Conservation (phyloP, 2,888 invertebrate species). For the Shargacucullia verbasci region DNA sequence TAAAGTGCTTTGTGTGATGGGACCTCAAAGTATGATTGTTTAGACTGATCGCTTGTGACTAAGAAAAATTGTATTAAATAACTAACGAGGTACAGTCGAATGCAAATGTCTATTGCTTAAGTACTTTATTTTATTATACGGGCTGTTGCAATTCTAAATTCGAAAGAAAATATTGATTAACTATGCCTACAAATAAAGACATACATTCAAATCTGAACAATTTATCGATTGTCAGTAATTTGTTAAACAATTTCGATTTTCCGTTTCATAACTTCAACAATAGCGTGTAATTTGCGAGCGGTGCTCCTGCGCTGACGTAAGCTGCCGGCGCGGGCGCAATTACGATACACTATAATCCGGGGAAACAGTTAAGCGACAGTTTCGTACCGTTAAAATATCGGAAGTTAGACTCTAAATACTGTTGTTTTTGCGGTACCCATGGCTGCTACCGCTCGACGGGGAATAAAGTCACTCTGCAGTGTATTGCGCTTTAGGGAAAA, state of each 20-base stretch:
- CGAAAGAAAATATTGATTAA: constrained; percentile 26
- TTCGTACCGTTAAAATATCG: constrained; percentile 49
- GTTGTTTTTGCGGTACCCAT: constrained; percentile 33
- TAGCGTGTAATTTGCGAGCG: constrained; percentile 27
- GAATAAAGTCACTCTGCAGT: constrained; percentile 17
- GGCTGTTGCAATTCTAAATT: constrained; percentile 5
- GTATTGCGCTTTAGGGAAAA: constrained; percentile 10
- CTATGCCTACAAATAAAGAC: constrained; percentile 10
- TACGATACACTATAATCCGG: constrained; percentile 45
- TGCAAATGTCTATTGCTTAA: neutral
- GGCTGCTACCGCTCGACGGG: constrained; percentile 5
- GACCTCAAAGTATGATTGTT: constrained; percentile 4
- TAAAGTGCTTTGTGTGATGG: constrained; percentile 17
- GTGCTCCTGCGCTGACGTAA: constrained; percentile 40
- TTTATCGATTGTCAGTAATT: constrained; percentile 27
- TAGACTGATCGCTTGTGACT: constrained; percentile 2
- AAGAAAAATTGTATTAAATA: constrained; percentile 3
- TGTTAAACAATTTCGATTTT: constrained; percentile 40
- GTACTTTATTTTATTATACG: neutral
- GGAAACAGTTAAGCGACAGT: constrained; percentile 42
- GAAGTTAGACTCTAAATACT: constrained; percentile 30
- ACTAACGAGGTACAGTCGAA: constrained; percentile 8
- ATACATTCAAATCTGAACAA: constrained; percentile 12
- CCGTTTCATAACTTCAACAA: constrained; percentile 47
- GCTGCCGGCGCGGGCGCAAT: constrained; percentile 33